A percentile compares a stretch with the other conserved stretches of the same genome.
Evolutionary conservation across 2,888 invertebrate species (phyloP).

Genomic region (Poecilus cupreus): DNA sequence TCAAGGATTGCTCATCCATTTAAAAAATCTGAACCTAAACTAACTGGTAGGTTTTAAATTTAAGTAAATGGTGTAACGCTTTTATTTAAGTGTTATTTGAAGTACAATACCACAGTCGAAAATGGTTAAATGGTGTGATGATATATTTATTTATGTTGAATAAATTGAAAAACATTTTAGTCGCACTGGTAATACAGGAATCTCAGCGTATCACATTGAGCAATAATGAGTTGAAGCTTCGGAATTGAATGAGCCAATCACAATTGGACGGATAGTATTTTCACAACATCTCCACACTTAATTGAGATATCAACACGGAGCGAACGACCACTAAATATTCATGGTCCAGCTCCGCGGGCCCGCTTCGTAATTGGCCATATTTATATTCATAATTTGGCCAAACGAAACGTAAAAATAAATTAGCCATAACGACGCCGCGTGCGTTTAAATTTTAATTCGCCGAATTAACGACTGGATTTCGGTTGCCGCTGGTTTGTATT

Average conservation of each 20-base stretch:
- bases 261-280: neutral
- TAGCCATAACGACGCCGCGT: conserved; percentile 28
- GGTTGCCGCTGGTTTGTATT: conserved; percentile 19
- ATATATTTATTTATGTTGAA: too few relatives aligned
- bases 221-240: neutral
- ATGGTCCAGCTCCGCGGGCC: conserved; percentile 20
- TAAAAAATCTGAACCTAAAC: too few relatives aligned
- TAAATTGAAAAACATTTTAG: too few relatives aligned
- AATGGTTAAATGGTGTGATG: too few relatives aligned
- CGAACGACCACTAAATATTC: conserved; percentile 37
- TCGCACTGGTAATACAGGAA: too few relatives aligned
- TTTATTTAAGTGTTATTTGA: too few relatives aligned
- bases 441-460: conserved; percentile 42
- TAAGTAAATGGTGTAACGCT: too few relatives aligned
- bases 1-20: too few relatives aligned
- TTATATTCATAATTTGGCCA: conserved; percentile 52
- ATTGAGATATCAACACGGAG: conserved; percentile 50
- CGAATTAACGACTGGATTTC: conserved; percentile 18
- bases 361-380: conserved; percentile 40
- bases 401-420: conserved; percentile 51
- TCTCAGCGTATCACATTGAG: too few relatives aligned
- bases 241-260: neutral
- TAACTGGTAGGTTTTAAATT: too few relatives aligned
- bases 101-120: too few relatives aligned
- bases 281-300: conserved; percentile 40